Conservation (phyloP, 2,888 invertebrate species). For the Portevinia maculata region DNA sequence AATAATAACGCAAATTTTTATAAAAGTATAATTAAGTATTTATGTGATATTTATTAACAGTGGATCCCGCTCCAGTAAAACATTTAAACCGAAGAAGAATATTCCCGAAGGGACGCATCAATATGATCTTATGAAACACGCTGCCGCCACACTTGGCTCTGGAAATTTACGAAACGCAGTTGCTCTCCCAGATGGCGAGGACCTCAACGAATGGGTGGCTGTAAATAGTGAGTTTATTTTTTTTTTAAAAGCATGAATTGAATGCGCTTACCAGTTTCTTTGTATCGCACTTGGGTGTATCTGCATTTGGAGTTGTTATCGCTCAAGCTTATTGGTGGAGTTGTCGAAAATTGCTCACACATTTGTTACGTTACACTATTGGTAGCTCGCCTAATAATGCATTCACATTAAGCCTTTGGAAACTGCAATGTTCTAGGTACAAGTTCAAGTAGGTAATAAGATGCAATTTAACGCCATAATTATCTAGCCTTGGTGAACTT, state of each 20-base stretch:
- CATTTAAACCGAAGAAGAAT: conserved; percentile 99
- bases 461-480: no score
- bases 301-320: no score
- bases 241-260: background rate
- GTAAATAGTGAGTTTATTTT: conserved; percentile 94
- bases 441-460: no score
- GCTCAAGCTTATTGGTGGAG: no score
- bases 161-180: conserved; percentile 98
- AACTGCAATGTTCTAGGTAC: no score
- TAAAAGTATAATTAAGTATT: background rate
- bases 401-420: no score
- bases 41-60: conserved; percentile 72
- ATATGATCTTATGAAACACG: conserved; percentile 99
- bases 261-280: no score
- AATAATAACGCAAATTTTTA: conserved; percentile 7
- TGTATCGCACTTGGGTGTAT: no score
- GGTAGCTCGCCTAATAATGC: no score
- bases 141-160: conserved; percentile 98
- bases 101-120: conserved; percentile 99
- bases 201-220: conserved; percentile 99
- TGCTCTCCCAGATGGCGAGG: conserved; percentile 98
- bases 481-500: no score
- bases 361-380: no score
- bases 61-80: conserved; percentile 93
- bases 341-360: no score